Evolutionary conservation across 1,140 invertebrate species (phyloP), one percentile per base, ranked within the genome.

Genomic region (Ceratoteleas bidentatus): DNA sequence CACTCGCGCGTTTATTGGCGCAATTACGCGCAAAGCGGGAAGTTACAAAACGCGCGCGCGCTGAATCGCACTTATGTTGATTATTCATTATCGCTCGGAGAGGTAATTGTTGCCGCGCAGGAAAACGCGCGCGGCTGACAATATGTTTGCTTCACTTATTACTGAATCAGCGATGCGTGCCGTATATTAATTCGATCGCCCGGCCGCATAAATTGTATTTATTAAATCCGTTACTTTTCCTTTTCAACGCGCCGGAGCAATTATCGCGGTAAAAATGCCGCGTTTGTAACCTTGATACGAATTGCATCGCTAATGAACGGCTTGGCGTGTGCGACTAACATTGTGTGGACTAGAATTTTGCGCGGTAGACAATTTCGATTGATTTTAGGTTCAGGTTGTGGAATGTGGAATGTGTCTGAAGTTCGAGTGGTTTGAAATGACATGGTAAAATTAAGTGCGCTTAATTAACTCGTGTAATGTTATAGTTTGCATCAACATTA

Each of bases 181-280:
- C 49, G 61, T 50, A 54, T 61, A 70, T 70, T 75, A 75, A 75
- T 81, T 81, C 53, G 69, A 72, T 81, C 69, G 62, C 62, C 36
- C 32, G 61, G 8, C n/a, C 52, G 79, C 75, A 81, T 81, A 77
- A 73, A 82, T 82, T 77, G 77, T 77, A 82, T 82, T 82, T 77
- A 73, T 77, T 77, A 73, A 82, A 70, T 69, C 45, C 66, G 62
- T 68, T 68, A 72, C 66, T 73, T 82, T 82, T 82, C 62, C 73
- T 77, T 77, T 76, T 73, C 73, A 82, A 73, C 73, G 79, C 72
- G 73, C 36, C 52, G 50, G 52, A 76, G 65, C 68, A 68, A 76
- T 81, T 81, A 66, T 47, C 34, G 61, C 80, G 73, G 69, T 73
- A 82, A 82, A 82, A 73, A 73, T 69, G 38, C 52, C 33, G 11